Base-by-base conservation (phyloP, 37 sponge, comb jelly and placozoan genomes). In the Amphimedon queenslandica region DNA sequence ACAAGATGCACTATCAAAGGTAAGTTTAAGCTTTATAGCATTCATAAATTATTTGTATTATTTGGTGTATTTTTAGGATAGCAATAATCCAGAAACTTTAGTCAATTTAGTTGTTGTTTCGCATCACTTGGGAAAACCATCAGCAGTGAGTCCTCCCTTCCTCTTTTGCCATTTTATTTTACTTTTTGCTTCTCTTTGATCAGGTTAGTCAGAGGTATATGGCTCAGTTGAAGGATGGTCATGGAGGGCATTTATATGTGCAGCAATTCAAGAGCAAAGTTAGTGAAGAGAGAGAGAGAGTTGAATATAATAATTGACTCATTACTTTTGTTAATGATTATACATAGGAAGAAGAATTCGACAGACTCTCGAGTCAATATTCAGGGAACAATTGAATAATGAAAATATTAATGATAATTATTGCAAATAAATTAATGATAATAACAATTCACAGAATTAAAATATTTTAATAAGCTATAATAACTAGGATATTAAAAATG, bases 1-100 rank as follows among this genome's bases (percentile, higher is more conserved):
- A 24, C 90, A 87, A 55, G 96, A 99, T 28, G 95, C 99, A 13
- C 82, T 99, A 21, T 76, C 87, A 25, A 99, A 99, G 77, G 93
- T 92, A 28, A 18, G 5, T 25, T 60, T 6, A n/a, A 25, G 23
- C 21, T 8, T 16, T 24, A 67, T n/a, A 5, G 21, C 21, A n/a
- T n/a, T n/a, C 28, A 60, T 25, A 60, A 25, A 60, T 60, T n/a
- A 11, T 11, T n/a, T 25, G 21, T 25, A 60, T 25, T 11, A n/a
- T n/a, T 6, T 25, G 27, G 61, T 60, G 5, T 25, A 5, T 60
- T 5, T 60, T 57, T 64, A 92, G 94, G 99, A 99, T 63, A 95
- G 86, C 77, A 95, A 83, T 47, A 85, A 92, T 72, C 91, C 96
- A 6, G 99, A 99, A 71, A 90, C 93, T 2, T 74, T 99, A 28